Evolutionary conservation across 1,140 invertebrate species (phyloP).

Genomic region (Pissodes strobi): DNA sequence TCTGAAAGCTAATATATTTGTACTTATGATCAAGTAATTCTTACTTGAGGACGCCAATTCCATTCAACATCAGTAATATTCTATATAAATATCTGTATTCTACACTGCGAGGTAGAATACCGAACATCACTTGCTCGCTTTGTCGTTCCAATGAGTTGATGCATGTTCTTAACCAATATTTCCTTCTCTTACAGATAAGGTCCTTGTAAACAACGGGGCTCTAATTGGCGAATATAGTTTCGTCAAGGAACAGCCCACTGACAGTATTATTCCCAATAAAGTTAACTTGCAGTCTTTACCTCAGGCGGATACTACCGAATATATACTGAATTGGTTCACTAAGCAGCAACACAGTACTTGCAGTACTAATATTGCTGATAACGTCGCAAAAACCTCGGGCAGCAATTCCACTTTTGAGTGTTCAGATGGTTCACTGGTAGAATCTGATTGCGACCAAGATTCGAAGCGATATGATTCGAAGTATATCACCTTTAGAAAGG

Average conservation of each 20-base stretch:
- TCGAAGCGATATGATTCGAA: constrained; percentile 21
- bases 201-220: constrained; percentile 63
- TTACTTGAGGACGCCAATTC: no score
- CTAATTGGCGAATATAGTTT: constrained; percentile 64
- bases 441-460: constrained; percentile 36
- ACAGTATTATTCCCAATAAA: constrained; percentile 35
- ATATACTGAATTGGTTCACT: constrained; percentile 51
- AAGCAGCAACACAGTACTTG: constrained; percentile 29
- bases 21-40: no score
- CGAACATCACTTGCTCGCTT: no score
- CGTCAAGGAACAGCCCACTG: constrained; percentile 25
- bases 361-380: constrained; percentile 1
- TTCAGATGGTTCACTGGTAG: constrained; percentile 35
- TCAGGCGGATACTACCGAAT: constrained; percentile 45
- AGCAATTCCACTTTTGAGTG: constrained; percentile 17
- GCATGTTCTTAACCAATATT: no score
- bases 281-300: constrained; percentile 44
- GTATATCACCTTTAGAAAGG: constrained; percentile 41
- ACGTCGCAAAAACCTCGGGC: constrained; percentile 5
- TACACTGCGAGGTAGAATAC: no score
- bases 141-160: no score
- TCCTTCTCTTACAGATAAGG: no score
- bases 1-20: no score
- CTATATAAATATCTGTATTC: no score
- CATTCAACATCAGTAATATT: no score